Evolutionary conservation across 2,888 invertebrate genomes (phyloP).

Genomic region (Caenorhabditis plicata): DNA sequence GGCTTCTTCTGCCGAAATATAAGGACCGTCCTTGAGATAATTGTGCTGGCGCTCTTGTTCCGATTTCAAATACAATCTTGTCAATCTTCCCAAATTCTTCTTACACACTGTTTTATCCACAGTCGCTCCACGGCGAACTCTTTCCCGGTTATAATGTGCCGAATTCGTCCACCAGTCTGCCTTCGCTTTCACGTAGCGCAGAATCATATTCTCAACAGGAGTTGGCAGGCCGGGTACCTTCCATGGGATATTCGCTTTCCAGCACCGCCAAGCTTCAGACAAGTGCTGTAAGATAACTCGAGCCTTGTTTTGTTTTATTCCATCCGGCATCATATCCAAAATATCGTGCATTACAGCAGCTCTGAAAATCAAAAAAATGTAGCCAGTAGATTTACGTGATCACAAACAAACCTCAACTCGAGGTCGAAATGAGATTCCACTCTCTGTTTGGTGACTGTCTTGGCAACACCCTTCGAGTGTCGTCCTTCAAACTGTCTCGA

Average conservation of each 20-base stretch:
- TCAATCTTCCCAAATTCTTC: constrained; percentile 97
- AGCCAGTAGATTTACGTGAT: not conserved
- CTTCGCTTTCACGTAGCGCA: constrained; percentile 98
- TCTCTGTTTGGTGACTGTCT: constrained; percentile 98
- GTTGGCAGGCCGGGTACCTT: constrained; percentile 98
- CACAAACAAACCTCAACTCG: constrained; percentile 76
- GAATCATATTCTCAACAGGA: constrained; percentile 99
- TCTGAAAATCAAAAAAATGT: constrained; percentile 36
- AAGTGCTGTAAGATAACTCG: constrained; percentile 96
- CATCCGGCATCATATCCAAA: constrained; percentile 99
- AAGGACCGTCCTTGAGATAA: constrained; percentile 98
- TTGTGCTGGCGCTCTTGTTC: constrained; percentile 99
- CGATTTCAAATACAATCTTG: constrained; percentile 89
- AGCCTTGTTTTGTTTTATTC: constrained; percentile 99
- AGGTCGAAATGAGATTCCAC: constrained; percentile 99
- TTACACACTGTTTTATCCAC: constrained; percentile 99
- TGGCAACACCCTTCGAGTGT: constrained; percentile 96
- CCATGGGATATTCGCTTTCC: constrained; percentile 99
- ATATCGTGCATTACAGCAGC: constrained; percentile 80
- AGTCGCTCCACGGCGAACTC: constrained; percentile 97
- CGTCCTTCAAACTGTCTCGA: constrained; percentile 98
- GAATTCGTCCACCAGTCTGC: constrained; percentile 99
- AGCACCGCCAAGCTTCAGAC: constrained; percentile 98
- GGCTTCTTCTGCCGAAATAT: constrained; percentile 98
- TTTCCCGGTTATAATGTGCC: constrained; percentile 97